These are phyloP conservation scores for Megalops cyprinoides DNA, from an alignment of 2,797 vertebrate species.

Conservation along the genomic window DNA sequence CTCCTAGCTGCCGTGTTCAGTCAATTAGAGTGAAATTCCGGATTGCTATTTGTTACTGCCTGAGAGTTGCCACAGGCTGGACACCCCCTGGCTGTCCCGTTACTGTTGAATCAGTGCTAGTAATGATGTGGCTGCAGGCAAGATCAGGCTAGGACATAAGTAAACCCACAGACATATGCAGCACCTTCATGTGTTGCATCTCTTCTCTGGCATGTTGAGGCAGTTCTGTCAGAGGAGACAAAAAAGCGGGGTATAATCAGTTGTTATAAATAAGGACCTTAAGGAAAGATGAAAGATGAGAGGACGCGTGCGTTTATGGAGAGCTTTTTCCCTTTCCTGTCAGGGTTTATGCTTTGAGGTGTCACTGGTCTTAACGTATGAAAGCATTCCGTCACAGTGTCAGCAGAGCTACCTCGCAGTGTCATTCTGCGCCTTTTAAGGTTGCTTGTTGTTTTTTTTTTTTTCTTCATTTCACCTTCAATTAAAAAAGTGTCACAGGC, in stretches of 20 bases:
- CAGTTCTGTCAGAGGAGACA: not conserved
- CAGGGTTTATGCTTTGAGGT: not conserved
- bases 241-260: not conserved
- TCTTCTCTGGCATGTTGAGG: not conserved
- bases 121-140: constrained; percentile 52
- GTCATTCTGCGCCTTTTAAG: constrained; percentile 53
- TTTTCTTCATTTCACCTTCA: constrained; percentile 59
- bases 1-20: constrained; percentile 43
- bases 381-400: constrained; percentile 28
- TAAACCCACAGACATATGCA: not conserved
- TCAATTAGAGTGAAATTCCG: constrained; percentile 41
- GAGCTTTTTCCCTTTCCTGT: constrained; percentile 28
- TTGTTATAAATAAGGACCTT: not conserved
- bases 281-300: constrained; percentile 48
- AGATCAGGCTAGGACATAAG: constrained; percentile 40
- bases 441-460: constrained; percentile 58
- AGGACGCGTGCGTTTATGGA: constrained; percentile 31
- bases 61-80: constrained; percentile 44
- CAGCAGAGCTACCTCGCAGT: constrained; percentile 46
- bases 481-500: constrained; percentile 66
- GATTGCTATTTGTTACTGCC: constrained; percentile 52
- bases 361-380: not conserved
- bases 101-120: constrained; percentile 31
- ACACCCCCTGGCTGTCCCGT: constrained; percentile 39
- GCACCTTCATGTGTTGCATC: not conserved